phyloP scores from a whole-genome alignment of 2,797 vertebrate species.

The Lepilemur ruficaudatus region DNA sequence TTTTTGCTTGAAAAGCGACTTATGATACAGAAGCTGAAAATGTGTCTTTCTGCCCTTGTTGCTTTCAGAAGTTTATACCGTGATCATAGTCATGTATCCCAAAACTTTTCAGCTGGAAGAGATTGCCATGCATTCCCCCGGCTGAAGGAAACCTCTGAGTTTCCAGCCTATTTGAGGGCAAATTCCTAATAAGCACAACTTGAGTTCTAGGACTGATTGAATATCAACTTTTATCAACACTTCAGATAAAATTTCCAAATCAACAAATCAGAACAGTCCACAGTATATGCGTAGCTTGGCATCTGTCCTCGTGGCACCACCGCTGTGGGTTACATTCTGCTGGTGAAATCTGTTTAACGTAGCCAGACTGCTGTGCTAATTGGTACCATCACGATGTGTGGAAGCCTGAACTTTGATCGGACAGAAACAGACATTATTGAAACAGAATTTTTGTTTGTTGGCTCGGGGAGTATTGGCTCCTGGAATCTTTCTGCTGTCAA shows the following conservation, averaged over 20 bases:
- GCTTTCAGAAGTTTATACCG: background rate
- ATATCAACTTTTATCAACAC: conserved; percentile 1
- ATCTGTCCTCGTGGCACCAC: background rate
- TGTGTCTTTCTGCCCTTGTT: background rate
- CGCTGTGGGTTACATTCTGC: background rate
- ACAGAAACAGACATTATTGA: conserved; percentile 11
- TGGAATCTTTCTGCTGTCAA: conserved; percentile 58
- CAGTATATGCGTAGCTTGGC: background rate
- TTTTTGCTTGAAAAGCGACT: background rate
- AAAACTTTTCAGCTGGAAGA: background rate
- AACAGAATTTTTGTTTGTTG: conserved; percentile 50
- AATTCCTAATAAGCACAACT: conserved; percentile 48
- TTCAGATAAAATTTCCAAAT: conserved; percentile 5
- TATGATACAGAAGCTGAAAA: background rate
- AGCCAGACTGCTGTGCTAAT: background rate
- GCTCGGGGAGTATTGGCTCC: background rate
- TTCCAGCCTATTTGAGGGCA: background rate
- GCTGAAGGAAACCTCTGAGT: background rate
- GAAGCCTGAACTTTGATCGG: background rate
- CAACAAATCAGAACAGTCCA: background rate
- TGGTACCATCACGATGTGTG: background rate
- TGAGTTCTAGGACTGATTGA: background rate
- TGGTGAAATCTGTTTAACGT: background rate
- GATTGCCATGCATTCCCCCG: background rate
- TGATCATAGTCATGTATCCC: background rate